Evolutionary conservation across 2,888 invertebrate genomes (phyloP).

Genomic region (Acanthosoma haemorrhoidale): DNA sequence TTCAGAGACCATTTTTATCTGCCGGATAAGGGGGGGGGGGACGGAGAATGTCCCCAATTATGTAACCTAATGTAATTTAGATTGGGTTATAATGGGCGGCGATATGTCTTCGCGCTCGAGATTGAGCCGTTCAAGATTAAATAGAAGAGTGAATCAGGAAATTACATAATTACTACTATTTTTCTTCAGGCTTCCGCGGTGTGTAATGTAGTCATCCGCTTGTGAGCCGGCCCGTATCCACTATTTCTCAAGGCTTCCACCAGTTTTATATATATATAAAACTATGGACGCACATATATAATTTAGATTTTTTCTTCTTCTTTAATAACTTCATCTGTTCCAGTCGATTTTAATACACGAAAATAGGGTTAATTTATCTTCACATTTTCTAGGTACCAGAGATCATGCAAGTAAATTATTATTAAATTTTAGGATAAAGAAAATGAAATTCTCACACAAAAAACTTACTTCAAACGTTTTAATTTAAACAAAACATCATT

Average conservation of each 20-base stretch:
- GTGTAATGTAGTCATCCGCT: neutral
- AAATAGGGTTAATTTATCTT: too few relatives aligned
- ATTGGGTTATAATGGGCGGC: constrained; percentile 12
- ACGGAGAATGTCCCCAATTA: neutral
- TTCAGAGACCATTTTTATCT: neutral
- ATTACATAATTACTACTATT: constrained; percentile 17
- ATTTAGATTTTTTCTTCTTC: too few relatives aligned
- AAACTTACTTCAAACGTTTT: too few relatives aligned
- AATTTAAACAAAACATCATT: too few relatives aligned
- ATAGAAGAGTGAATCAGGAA: constrained; percentile 17
- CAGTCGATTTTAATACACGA: too few relatives aligned
- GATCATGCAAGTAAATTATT: too few relatives aligned
- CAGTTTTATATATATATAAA: too few relatives aligned
- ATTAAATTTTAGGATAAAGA: too few relatives aligned
- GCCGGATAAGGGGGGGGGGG: neutral
- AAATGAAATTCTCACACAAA: too few relatives aligned
- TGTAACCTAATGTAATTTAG: constrained; percentile 1
- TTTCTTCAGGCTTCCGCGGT: constrained; percentile 1
- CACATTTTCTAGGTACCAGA: too few relatives aligned
- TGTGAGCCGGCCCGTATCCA: neutral
- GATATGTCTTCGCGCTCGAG: neutral
- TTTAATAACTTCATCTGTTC: too few relatives aligned
- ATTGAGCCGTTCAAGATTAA: constrained; percentile 16
- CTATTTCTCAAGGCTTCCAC: neutral
- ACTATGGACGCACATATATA: too few relatives aligned